Base-by-base conservation (phyloP, 37 sponge, comb jelly and placozoan genomes). In the Tethya wilhelma region DNA sequence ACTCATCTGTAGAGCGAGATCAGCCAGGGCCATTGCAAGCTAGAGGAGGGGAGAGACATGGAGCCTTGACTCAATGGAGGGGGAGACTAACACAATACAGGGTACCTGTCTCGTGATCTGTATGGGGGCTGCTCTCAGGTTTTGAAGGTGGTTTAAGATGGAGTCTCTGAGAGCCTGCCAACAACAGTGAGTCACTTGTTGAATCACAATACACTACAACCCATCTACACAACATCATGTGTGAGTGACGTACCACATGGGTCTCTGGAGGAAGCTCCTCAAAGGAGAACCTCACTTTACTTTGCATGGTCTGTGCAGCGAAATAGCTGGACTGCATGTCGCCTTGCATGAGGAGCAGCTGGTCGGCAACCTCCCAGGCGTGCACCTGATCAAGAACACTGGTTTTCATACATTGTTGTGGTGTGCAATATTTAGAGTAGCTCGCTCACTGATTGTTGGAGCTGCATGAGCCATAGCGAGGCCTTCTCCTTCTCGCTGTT, bases 301-400 rank as follows among this genome's bases (percentile, higher is more conserved):
- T 79, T 45, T 84, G 84, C 96, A 95, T 95, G 68, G 96, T 92
- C 59, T 92, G 90, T n/a, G 96, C 96, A 26, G 96, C 96, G 83
- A 92, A 95, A 58, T 89, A 81, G 64, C 90, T 85, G 28, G 82
- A 76, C 57, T 74, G 75, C 17, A 75, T 45, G 67, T 92, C 87
- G 38, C 80, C 67, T 31, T 92, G 72, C 17, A 92, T 65, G 0
- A 72, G 79, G 32, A 95, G 73, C 33, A 95, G 53, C 58, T 92
- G 87, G 44, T 95, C 90, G 14, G 93, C 86, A 19, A 95, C 64
- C 67, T 92, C 84, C 96, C 96, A 95, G 26, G 93, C 93, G 36
- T 93, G 69, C 56, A 93, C 82, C 94, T 93, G 73, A 38, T 44
- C 46, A 23, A 69, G 20, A 31, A 34, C 33, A 23, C 65, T 37